These are phyloP conservation scores for Cydia fagiglandana DNA, from an alignment of 1,140 invertebrate species.

Conservation along the genomic window DNA sequence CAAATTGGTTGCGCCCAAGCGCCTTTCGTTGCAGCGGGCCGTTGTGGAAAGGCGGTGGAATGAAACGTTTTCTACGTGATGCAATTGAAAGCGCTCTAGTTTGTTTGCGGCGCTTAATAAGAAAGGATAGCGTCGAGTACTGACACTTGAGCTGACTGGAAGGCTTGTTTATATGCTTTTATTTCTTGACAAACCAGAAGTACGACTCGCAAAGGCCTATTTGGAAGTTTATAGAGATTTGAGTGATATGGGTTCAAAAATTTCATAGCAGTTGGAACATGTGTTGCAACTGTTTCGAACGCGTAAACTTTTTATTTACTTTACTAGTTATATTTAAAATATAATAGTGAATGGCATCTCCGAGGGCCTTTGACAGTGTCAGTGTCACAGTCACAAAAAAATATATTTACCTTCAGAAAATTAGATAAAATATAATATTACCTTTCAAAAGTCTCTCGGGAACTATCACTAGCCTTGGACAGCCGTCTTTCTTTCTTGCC, in stretches of 20 bases:
- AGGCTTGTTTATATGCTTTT: not conserved
- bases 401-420: not conserved
- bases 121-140: slow-evolving; percentile 3
- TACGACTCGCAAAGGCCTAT: not conserved
- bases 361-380: no score
- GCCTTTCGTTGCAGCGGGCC: not conserved
- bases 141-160: not conserved
- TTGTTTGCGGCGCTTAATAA: slow-evolving; percentile 16
- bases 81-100: slow-evolving; percentile 8
- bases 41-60: not conserved
- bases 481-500: slow-evolving; percentile 55
- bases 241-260: not conserved
- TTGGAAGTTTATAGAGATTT: not conserved
- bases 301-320: not conserved
- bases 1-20: not conserved
- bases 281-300: not conserved
- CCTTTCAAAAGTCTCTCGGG: slow-evolving; percentile 68
- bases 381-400: not conserved
- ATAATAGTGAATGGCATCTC: not conserved
- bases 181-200: not conserved
- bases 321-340: no score
- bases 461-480: slow-evolving; percentile 63
- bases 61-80: slow-evolving; percentile 20
- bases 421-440: slow-evolving; percentile 33
- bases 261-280: not conserved